Percentiles rank a stretch among this genome's conserved stretches.
Evolutionary conservation across 1,140 invertebrate species (phyloP).

Genomic region (Belonocnema kinseyi): DNA sequence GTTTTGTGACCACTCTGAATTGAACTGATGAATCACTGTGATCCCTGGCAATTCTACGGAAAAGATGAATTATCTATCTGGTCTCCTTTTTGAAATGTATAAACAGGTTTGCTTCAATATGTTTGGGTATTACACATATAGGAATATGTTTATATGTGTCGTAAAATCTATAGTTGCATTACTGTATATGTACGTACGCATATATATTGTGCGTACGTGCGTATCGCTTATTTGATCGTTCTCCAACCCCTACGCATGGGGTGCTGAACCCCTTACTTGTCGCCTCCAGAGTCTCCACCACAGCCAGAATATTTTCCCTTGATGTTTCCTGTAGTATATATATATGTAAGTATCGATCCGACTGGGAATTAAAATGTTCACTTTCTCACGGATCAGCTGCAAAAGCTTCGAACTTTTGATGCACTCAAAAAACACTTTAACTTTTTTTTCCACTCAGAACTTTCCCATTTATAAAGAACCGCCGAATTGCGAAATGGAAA

Average conservation of each 20-base stretch:
- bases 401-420: constrained; percentile 11
- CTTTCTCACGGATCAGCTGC: constrained; percentile 27
- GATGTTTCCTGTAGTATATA: not conserved
- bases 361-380: constrained; percentile 27
- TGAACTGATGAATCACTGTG: no score
- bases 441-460: not conserved
- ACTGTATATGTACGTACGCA: not conserved
- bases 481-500: not conserved
- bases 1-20: no score
- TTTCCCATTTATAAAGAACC: constrained; percentile 15
- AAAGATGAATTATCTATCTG: no score
- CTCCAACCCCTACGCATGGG: not conserved
- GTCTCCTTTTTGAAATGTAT: no score
- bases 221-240: not conserved
- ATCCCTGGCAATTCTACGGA: no score
- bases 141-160: not conserved
- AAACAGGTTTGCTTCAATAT: no score
- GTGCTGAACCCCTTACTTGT: constrained; percentile 12
- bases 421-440: constrained; percentile 10
- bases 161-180: not conserved
- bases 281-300: constrained; percentile 9
- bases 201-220: no score
- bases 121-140: no score
- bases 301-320: constrained; percentile 16
- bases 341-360: constrained; percentile 4